Conservation (phyloP, 2,797 vertebrate species). For the Pterois miles region DNA sequence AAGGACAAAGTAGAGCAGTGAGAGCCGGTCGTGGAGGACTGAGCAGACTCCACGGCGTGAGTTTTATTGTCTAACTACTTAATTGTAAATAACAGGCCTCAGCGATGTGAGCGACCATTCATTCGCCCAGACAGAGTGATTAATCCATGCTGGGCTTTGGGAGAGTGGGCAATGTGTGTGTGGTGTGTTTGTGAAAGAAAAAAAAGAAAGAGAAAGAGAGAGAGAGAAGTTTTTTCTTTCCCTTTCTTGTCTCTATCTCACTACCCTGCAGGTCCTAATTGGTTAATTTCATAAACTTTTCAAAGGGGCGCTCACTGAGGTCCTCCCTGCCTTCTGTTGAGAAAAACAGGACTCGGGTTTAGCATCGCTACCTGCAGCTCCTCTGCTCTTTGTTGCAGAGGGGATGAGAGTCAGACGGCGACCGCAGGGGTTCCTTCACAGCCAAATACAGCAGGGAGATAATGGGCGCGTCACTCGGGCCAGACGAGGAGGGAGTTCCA, state of each 20-base stretch:
- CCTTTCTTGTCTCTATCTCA: slow-evolving; percentile 63
- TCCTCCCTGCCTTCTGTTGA: slow-evolving; percentile 24
- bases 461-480: slow-evolving; percentile 39
- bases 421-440: slow-evolving; percentile 49
- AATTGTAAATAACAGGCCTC: slow-evolving; percentile 80
- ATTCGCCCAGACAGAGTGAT: slow-evolving; percentile 82
- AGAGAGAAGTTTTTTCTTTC: slow-evolving; percentile 56
- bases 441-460: slow-evolving; percentile 45
- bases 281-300: slow-evolving; percentile 84
- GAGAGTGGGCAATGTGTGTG: slow-evolving; percentile 49
- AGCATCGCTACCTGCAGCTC: slow-evolving; percentile 67
- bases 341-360: slow-evolving; percentile 22
- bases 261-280: slow-evolving; percentile 75
- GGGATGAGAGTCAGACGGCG: slow-evolving; percentile 41
- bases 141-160: slow-evolving; percentile 80
- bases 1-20: slow-evolving; percentile 28
- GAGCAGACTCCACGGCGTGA: slow-evolving; percentile 74
- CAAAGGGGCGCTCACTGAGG: slow-evolving; percentile 54
- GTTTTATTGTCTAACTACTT: slow-evolving; percentile 81
- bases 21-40: slow-evolving; percentile 32
- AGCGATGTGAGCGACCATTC: slow-evolving; percentile 80
- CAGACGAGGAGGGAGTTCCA: slow-evolving; percentile 27
- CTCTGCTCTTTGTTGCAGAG: slow-evolving; percentile 48
- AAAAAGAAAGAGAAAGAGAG: slow-evolving; percentile 44
- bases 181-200: slow-evolving; percentile 32